Evolutionary conservation across 2,797 vertebrate genomes (phyloP), one percentile per base, ranked within the genome.

Genomic region (Pangasius larnaudii): DNA sequence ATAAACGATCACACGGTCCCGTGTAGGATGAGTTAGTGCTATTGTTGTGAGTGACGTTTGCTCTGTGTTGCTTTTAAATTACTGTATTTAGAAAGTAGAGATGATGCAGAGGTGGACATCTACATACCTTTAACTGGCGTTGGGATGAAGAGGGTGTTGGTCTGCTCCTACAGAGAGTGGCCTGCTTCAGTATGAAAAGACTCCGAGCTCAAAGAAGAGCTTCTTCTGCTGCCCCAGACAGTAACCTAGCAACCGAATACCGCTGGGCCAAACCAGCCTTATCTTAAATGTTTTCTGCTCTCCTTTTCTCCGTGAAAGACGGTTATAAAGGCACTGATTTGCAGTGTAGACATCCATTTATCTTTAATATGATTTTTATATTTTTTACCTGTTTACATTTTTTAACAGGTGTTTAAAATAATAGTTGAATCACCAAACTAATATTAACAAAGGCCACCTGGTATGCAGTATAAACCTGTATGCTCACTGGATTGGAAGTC

Each of bases 201-300:
- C 65, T 72, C 75, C 10, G 22, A 78, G 65, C 69, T 89, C 85
- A 89, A 87, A 87, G 85, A 89, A 84, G 74, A 85, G 86, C 86
- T 89, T 89, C 92, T 93, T 92, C 89, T 93, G 90, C 91, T 89
- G 91, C 91, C 87, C 42, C 83, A 92, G 91, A 91, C 87, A 78
- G 92, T 95, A 92, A 88, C 93, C 91, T 93, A 93, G 93, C 93
- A 94, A 95, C 93, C 75, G 14, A 85, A 91, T 91, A 90, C 91
- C 89, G 88, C 75, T 71, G 86, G 92, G 93, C 91, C 89, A 94
- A 92, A 94, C 90, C 87, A 71, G 79, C 86, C 89, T 87, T 88
- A 89, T 87, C 87, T 88, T 80, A 19, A 49, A 69, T 86, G 49
- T 65, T 89, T 86, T 56, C 53, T 82, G 11, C 61, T 85, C 85